Conservation (phyloP, 2,797 vertebrate genomes). For the Lophotriccus pileatus region DNA sequence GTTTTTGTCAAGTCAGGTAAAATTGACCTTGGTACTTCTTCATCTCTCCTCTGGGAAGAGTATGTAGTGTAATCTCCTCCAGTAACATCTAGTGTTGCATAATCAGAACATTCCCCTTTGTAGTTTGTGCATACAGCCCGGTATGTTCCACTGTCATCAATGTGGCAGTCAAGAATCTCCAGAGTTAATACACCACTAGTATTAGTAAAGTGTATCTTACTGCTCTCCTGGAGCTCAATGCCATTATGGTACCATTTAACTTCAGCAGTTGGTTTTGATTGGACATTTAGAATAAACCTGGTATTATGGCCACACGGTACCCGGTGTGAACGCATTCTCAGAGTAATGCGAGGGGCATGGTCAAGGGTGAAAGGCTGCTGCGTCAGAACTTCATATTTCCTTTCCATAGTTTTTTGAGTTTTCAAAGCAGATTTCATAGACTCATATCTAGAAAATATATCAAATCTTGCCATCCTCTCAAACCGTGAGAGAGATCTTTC, state of each 20-base stretch:
- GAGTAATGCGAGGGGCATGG: slow-evolving; percentile 89
- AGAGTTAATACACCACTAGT: slow-evolving; percentile 92
- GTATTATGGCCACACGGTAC: slow-evolving; percentile 87
- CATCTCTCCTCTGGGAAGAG: slow-evolving; percentile 84
- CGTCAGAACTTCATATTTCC: slow-evolving; percentile 86
- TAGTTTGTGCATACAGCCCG: slow-evolving; percentile 89
- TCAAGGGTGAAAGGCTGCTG: slow-evolving; percentile 94
- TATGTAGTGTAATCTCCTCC: slow-evolving; percentile 86
- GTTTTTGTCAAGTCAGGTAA: slow-evolving; percentile 88
- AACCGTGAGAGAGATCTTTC: slow-evolving; percentile 92
- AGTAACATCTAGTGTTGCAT: slow-evolving; percentile 91
- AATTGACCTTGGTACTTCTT: slow-evolving; percentile 85
- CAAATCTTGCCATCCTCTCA: slow-evolving; percentile 89
- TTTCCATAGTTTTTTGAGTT: slow-evolving; percentile 84
- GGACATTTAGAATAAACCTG: slow-evolving; percentile 91
- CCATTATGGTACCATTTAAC: slow-evolving; percentile 96
- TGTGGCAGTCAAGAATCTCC: slow-evolving; percentile 88
- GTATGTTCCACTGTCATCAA: slow-evolving; percentile 93
- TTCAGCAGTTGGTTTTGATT: slow-evolving; percentile 89
- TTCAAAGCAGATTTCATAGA: slow-evolving; percentile 93
- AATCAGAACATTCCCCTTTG: slow-evolving; percentile 95
- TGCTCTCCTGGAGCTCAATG: slow-evolving; percentile 84
- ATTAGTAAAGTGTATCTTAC: slow-evolving; percentile 88
- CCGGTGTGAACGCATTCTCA: slow-evolving; percentile 96
- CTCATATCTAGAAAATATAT: slow-evolving; percentile 94